These are phyloP conservation scores for Melanitta fusca DNA, from an alignment of 2,797 vertebrate species.

Conservation along the genomic window DNA sequence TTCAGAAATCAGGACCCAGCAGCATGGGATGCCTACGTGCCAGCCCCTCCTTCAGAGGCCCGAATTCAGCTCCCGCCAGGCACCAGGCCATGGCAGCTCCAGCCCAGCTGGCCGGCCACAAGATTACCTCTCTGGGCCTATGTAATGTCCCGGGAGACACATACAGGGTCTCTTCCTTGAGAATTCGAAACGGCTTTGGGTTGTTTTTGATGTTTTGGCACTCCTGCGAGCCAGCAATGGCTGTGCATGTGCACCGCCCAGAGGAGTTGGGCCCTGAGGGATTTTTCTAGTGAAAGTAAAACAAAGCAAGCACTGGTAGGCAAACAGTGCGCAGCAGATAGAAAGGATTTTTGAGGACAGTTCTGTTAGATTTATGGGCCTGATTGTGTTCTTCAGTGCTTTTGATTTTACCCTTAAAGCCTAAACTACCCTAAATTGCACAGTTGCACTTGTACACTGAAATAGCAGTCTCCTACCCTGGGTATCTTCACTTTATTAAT, in stretches of 20 bases:
- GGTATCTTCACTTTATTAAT: background rate
- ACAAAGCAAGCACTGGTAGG: background rate
- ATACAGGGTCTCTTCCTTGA: background rate
- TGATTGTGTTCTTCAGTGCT: background rate
- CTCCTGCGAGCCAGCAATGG: background rate
- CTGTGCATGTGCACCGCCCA: rapidly evolving
- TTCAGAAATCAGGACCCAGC: background rate
- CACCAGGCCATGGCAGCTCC: no score
- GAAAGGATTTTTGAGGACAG: background rate
- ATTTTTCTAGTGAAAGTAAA: background rate
- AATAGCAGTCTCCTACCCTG: background rate
- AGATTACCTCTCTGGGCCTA: rapidly evolving
- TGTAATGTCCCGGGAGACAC: background rate
- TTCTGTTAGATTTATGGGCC: background rate
- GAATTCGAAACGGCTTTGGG: background rate
- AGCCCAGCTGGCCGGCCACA: no score
- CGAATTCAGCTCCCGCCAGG: background rate
- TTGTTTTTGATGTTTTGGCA: background rate
- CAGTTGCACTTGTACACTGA: background rate
- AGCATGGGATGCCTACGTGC: background rate
- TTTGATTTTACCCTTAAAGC: background rate
- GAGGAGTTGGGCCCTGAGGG: no score
- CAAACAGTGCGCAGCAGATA: rapidly evolving
- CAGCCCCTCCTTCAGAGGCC: background rate
- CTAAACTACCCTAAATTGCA: background rate